phyloP scores from a whole-genome alignment of 2,888 invertebrate genomes.

The Erebia palarica region DNA sequence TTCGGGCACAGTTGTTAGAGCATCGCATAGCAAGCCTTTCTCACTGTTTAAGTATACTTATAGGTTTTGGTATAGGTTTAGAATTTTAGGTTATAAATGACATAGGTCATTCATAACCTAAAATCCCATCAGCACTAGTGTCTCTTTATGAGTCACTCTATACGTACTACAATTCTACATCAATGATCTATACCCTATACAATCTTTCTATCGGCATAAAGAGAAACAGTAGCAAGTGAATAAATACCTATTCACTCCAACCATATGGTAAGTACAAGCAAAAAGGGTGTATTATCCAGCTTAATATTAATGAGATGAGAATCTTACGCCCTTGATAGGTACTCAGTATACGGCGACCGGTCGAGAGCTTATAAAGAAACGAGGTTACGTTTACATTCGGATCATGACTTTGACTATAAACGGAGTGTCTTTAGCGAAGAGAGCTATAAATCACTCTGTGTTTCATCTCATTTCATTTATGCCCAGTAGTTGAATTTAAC shows the following conservation, averaged over 20 bases:
- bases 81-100: too few species aligned
- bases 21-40: too few species aligned
- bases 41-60: too few species aligned
- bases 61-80: too few species aligned
- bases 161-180: too few species aligned
- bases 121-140: too few species aligned
- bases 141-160: too few species aligned
- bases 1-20: too few species aligned
- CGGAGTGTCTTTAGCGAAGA: slow-evolving; percentile 40
- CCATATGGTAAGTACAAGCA: slow-evolving; percentile 2
- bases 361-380: slow-evolving; percentile 56
- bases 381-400: slow-evolving; percentile 62
- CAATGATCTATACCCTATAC: too few species aligned
- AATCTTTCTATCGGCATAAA: not conserved
- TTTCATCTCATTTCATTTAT: slow-evolving; percentile 35
- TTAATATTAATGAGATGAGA: slow-evolving; percentile 49
- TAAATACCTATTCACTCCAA: not conserved
- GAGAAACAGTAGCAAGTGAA: not conserved
- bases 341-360: slow-evolving; percentile 54
- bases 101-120: too few species aligned
- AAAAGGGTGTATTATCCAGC: slow-evolving; percentile 35
- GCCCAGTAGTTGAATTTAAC: slow-evolving; percentile 18
- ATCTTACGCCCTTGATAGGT: slow-evolving; percentile 57
- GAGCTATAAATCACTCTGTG: slow-evolving; percentile 41
- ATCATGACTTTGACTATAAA: slow-evolving; percentile 53